Conservation (phyloP, 2,113 vertebrate genomes). For the Meriones unguiculatus region DNA sequence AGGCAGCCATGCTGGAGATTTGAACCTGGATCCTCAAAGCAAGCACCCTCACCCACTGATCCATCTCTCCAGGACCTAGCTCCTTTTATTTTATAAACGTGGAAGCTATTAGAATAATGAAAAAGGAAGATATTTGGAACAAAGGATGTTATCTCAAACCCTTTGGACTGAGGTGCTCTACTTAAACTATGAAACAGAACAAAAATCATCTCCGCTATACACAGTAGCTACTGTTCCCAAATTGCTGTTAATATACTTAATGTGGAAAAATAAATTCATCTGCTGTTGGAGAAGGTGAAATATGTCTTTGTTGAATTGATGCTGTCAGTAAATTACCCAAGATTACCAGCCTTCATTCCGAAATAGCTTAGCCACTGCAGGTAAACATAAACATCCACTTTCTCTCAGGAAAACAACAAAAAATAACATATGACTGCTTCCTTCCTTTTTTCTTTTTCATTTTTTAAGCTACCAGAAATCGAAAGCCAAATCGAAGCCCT, state of each 20-base stretch:
- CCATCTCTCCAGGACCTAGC: background rate
- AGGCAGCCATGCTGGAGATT: background rate
- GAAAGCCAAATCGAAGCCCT: background rate
- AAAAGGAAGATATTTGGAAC: background rate
- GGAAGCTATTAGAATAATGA: background rate
- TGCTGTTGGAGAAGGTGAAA: background rate
- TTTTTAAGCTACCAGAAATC: background rate
- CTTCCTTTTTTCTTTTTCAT: background rate
- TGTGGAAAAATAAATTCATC: background rate
- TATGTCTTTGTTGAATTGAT: background rate
- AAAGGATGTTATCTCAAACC: background rate
- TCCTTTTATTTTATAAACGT: background rate
- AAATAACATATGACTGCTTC: background rate
- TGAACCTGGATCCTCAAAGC: background rate
- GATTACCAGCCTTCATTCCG: background rate
- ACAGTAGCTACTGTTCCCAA: background rate
- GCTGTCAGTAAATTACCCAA: background rate
- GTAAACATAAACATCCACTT: background rate
- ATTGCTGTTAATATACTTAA: background rate
- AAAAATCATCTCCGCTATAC: background rate
- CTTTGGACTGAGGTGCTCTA: background rate
- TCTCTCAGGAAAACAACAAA: background rate
- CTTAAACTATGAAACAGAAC: background rate
- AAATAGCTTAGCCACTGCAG: background rate
- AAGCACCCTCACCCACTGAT: background rate